Percentiles rank a stretch among this genome's conserved stretches.
Evolutionary conservation across 2,888 invertebrate species (phyloP).

Genomic region (Drosophila kambysellisi): DNA sequence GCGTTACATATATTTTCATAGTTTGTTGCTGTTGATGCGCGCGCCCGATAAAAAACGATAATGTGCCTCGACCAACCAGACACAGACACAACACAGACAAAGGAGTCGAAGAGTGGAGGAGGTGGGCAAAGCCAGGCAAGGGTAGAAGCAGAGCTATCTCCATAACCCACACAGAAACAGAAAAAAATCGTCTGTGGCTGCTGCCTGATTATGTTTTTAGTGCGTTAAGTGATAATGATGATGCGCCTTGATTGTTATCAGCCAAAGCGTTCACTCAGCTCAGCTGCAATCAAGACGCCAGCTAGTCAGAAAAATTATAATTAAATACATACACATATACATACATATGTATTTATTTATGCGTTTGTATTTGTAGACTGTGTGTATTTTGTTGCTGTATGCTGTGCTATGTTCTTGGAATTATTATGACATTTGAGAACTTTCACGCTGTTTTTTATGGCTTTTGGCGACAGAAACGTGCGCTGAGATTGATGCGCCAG

Average conservation of each 20-base stretch:
- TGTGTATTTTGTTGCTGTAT: background rate
- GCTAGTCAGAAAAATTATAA: conserved; percentile 61
- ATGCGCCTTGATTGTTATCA: conserved; percentile 77
- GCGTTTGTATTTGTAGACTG: conserved; percentile 25
- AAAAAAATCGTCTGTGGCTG: conserved; percentile 35
- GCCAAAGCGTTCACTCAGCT: conserved; percentile 53
- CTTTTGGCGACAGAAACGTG: conserved; percentile 73
- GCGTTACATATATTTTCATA: conserved; percentile 78
- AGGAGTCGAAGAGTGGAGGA: background rate
- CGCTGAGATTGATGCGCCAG: conserved; percentile 71
- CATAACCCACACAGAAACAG: conserved; percentile 37
- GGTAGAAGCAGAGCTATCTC: conserved; percentile 29
- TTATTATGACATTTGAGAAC: conserved; percentile 83
- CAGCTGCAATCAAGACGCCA: conserved; percentile 67
- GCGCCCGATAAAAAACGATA: conserved; percentile 72
- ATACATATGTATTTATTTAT: background rate
- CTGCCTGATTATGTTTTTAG: conserved; percentile 80
- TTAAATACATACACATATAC: conserved; percentile 45
- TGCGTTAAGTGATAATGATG: conserved; percentile 81
- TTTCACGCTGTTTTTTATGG: conserved; percentile 79
- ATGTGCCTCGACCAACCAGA: conserved; percentile 53
- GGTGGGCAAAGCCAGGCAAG: conserved; percentile 1
- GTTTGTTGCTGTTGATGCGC: conserved; percentile 77
- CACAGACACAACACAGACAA: conserved; percentile 8
- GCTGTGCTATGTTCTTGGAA: conserved; percentile 69